phyloP scores from a whole-genome alignment of 1,140 invertebrate genomes.

The Cotesia vestalis region DNA sequence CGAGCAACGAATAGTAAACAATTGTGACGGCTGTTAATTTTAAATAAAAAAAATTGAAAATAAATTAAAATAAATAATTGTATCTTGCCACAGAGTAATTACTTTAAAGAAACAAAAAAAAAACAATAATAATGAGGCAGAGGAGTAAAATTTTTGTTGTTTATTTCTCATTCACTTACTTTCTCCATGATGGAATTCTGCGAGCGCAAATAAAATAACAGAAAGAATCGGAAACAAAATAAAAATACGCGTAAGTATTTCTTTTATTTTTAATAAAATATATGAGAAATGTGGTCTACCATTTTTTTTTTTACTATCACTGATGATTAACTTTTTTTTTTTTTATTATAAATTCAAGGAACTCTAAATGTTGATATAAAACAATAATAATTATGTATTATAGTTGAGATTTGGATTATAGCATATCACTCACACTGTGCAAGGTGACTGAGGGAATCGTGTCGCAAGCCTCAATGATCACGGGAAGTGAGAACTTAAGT shows the following conservation, averaged over 20 bases:
- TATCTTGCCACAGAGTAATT: constrained; percentile 25
- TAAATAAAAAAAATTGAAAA: constrained; percentile 15
- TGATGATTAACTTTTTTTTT: constrained; percentile 2
- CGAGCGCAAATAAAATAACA: constrained; percentile 67
- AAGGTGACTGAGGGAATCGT: constrained; percentile 34
- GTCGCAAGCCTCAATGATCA: constrained; percentile 17
- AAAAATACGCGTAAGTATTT: constrained; percentile 66
- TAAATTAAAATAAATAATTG: neutral
- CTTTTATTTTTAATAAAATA: neutral
- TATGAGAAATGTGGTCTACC: neutral
- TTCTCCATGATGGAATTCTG: constrained; percentile 68
- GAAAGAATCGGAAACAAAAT: constrained; percentile 67
- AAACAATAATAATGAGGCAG: constrained; percentile 16
- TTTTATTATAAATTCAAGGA: constrained; percentile 8
- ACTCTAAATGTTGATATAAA: constrained; percentile 40
- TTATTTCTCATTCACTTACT: constrained; percentile 63
- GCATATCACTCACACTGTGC: constrained; percentile 57
- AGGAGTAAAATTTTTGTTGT: constrained; percentile 24
- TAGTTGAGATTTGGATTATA: constrained; percentile 55
- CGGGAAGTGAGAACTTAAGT: constrained; percentile 33
- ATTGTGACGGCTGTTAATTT: constrained; percentile 22
- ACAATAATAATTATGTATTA: constrained; percentile 67
- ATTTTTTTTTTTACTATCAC: constrained; percentile 33
- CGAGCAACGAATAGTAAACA: constrained; percentile 46
- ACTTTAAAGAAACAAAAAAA: constrained; percentile 20